Percentiles rank a stretch among this genome's conserved stretches.
Conservation (phyloP, 2,888 invertebrate genomes). For the Caradrina clavipalpis region DNA sequence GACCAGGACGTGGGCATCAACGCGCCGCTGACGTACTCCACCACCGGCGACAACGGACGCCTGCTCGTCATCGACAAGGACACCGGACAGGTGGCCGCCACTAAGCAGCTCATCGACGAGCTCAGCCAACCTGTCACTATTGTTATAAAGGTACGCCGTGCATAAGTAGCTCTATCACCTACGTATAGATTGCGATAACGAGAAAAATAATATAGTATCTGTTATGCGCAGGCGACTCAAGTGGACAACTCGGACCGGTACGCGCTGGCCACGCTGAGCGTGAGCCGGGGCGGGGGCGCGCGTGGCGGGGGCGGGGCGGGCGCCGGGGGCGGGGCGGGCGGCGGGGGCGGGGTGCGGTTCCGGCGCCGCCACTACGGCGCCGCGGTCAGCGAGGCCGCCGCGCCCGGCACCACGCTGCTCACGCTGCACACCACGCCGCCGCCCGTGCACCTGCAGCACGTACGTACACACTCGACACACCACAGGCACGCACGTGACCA, state of each 20-base stretch:
- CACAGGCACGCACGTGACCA: not conserved
- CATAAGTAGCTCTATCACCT: not conserved
- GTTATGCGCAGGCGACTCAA: conserved; percentile 92
- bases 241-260: conserved; percentile 97
- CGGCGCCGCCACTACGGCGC: conserved; percentile 93
- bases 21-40: conserved; percentile 93
- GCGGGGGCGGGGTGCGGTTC: conserved; percentile 91
- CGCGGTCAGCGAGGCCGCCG: conserved; percentile 94
- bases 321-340: conserved; percentile 92
- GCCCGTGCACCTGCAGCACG: conserved; percentile 35
- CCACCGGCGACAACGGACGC: conserved; percentile 92
- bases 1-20: conserved; percentile 96
- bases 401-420: conserved; percentile 93
- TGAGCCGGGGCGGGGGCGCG: conserved; percentile 91
- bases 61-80: conserved; percentile 92
- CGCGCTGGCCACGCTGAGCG: conserved; percentile 95
- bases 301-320: conserved; percentile 91
- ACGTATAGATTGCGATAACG: no score
- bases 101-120: conserved; percentile 89
- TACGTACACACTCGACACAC: conserved; percentile 2
- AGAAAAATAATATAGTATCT: no score
- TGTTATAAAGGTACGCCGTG: conserved; percentile 92
- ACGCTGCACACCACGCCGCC: conserved; percentile 92
- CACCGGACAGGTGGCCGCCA: conserved; percentile 92
- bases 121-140: conserved; percentile 94